Evolutionary conservation across 2,888 invertebrate genomes (phyloP).

Genomic region (Aporophyla lueneburgensis): DNA sequence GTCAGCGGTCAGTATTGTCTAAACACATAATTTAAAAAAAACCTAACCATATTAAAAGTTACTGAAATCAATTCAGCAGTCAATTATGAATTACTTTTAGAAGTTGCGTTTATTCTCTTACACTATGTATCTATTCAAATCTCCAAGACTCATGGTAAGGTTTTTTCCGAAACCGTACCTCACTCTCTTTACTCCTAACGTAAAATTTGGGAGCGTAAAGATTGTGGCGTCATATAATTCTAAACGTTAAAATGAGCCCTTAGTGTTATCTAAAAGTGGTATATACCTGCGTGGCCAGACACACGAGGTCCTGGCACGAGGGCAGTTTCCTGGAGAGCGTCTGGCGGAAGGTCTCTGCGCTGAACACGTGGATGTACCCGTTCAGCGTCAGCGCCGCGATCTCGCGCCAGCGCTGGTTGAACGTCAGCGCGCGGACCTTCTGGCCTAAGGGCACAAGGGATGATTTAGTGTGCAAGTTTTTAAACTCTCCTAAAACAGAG

Average conservation of each 20-base stretch:
- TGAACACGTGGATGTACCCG: slow-evolving; percentile 98
- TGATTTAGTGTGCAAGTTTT: background rate
- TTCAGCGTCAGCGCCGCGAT: slow-evolving; percentile 97
- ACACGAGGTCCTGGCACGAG: slow-evolving; percentile 98
- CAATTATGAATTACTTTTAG: too few relatives aligned
- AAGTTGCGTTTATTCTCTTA: too few relatives aligned
- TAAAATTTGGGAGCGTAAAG: too few relatives aligned
- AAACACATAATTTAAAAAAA: too few relatives aligned
- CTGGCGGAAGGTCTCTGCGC: slow-evolving; percentile 96
- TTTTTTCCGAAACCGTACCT: too few relatives aligned
- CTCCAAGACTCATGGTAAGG: too few relatives aligned
- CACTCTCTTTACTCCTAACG: too few relatives aligned
- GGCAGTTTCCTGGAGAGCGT: slow-evolving; percentile 96
- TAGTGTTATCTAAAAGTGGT: background rate
- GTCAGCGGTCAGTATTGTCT: too few relatives aligned
- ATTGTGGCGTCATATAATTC: too few relatives aligned
- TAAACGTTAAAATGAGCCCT: background rate
- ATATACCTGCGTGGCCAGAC: slow-evolving; percentile 93
- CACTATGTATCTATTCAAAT: too few relatives aligned
- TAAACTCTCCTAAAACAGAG: background rate
- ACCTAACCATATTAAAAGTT: too few relatives aligned
- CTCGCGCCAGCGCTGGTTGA: slow-evolving; percentile 96
- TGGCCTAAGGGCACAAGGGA: slow-evolving; percentile 84
- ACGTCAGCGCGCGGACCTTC: slow-evolving; percentile 96
- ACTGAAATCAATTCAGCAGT: too few relatives aligned